These are phyloP conservation scores for Lordiphosa stackelbergi DNA, from an alignment of 1,140 invertebrate genomes.

Conservation along the genomic window DNA sequence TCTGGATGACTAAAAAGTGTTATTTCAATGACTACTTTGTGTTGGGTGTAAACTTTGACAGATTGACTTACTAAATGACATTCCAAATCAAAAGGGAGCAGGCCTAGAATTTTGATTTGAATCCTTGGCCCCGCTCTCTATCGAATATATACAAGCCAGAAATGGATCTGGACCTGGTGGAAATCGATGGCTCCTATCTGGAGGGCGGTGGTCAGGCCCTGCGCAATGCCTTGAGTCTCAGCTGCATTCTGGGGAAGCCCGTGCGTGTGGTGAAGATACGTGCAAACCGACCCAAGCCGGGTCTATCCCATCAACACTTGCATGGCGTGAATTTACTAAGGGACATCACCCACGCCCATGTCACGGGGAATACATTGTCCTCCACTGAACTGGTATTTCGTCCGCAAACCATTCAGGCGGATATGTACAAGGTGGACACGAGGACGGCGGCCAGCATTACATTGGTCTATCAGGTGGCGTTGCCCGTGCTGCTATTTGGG, in stretches of 20 bases:
- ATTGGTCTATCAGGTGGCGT: slow-evolving; percentile 88
- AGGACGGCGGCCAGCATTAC: slow-evolving; percentile 90
- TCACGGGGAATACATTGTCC: slow-evolving; percentile 83
- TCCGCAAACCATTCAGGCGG: slow-evolving; percentile 81
- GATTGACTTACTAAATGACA: no score
- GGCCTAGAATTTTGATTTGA: no score
- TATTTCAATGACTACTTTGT: no score
- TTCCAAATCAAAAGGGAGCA: no score
- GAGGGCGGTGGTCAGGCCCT: slow-evolving; percentile 90
- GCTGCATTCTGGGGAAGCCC: slow-evolving; percentile 85
- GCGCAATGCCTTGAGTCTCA: slow-evolving; percentile 86
- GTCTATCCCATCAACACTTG: slow-evolving; percentile 91
- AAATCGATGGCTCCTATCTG: slow-evolving; percentile 67
- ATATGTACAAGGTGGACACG: slow-evolving; percentile 83
- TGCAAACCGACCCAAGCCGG: slow-evolving; percentile 86
- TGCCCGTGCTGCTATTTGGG: slow-evolving; percentile 88
- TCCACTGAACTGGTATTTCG: slow-evolving; percentile 87
- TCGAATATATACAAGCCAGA: no score
- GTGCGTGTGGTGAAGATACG: slow-evolving; percentile 89
- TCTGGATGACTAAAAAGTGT: no score
- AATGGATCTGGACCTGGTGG: slow-evolving; percentile 20
- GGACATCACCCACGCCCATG: slow-evolving; percentile 84
- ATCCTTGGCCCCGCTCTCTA: no score
- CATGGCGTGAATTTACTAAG: slow-evolving; percentile 86
- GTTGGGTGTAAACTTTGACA: no score